Evolutionary conservation across 2,888 invertebrate species (phyloP), one percentile per base, ranked within the genome.

Genomic region (Drosophila setosimentum): DNA sequence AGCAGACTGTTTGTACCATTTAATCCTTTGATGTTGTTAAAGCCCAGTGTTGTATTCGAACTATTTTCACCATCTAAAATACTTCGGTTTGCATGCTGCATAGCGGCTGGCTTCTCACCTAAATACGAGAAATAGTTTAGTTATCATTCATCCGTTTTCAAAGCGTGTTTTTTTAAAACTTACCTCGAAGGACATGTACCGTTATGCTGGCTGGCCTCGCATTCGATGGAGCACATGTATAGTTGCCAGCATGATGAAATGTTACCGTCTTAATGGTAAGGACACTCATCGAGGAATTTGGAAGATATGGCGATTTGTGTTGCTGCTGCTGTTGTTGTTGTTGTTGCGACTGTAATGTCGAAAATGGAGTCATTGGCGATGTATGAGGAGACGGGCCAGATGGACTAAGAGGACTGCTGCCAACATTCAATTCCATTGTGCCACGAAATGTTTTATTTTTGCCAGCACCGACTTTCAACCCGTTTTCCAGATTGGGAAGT

Each of bases 211-310:
- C 95, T 8, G 96, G 95, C 71, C 95, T 94, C 1, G 96, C 96
- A 91, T 97, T 97, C 11, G 96, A 96, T 11, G 97, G 97, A 48
- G 96, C 96, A 90, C 97, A 97, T 16, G 96, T 96, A 91, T 97
- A 97, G 93, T 97, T 97, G 27, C 97, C 96, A n/a, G 96, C 95
- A 89, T 96, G 96, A 55, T 95, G 94, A 1, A 93, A 93, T 91
- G 87, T 93, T 0, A 95, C 96, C 84, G 95, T 95, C 33, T 95
- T 95, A 59, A 96, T 95, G 66, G 95, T 94, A 55, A 96, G 94
- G 75, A 96, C 95, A 81, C 96, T 96, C 74, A 91, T 91, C 45
- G 93, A 91, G 5, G 92, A 85, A 70, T 91, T 87, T 18, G 82
- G 82, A 70, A 92, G 81, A 78, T 90, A 92, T 42, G 92, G 87